These are phyloP conservation scores for Sterna hirundo DNA, from an alignment of 2,113 vertebrate genomes.

Conservation along the genomic window DNA sequence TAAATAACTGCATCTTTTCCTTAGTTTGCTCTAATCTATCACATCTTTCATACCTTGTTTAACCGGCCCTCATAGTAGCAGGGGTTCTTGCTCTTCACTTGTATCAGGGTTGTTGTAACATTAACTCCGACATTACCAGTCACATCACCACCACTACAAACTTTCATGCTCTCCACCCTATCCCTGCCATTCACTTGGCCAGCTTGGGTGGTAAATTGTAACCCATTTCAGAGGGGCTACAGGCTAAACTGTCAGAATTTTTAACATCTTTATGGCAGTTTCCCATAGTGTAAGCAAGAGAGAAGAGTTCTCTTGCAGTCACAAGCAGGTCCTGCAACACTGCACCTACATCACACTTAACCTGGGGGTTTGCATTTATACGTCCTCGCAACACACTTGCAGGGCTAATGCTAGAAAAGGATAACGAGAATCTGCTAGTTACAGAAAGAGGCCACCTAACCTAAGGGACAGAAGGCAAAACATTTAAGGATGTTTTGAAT, in stretches of 20 bases:
- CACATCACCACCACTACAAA: background rate
- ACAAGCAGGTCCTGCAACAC: background rate
- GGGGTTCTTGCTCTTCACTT: background rate
- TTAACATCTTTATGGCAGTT: background rate
- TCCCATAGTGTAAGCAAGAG: background rate
- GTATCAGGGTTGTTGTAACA: background rate
- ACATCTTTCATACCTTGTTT: background rate
- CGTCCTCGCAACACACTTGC: background rate
- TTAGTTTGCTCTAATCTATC: constrained; percentile 6
- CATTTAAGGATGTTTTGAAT: background rate
- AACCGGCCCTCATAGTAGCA: background rate
- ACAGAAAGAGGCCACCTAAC: background rate
- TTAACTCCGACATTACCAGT: background rate
- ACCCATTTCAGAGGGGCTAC: background rate
- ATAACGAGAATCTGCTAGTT: background rate
- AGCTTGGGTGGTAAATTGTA: background rate
- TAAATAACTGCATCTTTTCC: constrained; percentile 1
- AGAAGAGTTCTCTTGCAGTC: background rate
- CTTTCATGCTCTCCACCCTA: background rate
- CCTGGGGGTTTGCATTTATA: fast-evolving
- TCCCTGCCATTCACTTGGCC: background rate
- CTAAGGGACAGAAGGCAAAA: background rate
- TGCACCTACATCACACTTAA: background rate
- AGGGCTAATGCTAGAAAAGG: background rate
- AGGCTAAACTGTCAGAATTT: background rate